These are phyloP conservation scores for Cheilosia scutellata DNA, from an alignment of 2,888 invertebrate genomes.

Conservation along the genomic window DNA sequence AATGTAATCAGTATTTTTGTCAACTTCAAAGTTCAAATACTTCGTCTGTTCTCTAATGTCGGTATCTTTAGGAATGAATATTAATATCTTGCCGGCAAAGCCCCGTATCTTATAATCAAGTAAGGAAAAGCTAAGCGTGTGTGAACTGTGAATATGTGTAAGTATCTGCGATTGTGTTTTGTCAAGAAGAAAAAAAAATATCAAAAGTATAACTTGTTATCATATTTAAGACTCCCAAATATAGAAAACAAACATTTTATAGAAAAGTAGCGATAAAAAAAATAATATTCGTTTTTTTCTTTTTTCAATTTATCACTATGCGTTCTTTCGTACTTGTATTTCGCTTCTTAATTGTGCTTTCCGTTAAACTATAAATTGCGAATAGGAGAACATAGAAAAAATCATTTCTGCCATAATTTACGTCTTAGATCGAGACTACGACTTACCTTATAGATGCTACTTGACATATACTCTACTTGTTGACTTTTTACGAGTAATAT, in stretches of 20 bases:
- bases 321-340: background rate
- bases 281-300: background rate
- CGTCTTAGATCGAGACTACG: background rate
- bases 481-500: constrained; percentile 29
- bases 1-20: background rate
- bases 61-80: background rate
- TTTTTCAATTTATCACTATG: background rate
- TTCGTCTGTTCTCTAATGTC: background rate
- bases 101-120: too few relatives aligned
- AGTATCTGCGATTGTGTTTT: constrained; percentile 3
- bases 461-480: constrained; percentile 10
- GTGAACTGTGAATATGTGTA: background rate
- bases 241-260: background rate
- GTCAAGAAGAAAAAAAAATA: background rate
- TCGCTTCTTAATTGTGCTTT: background rate
- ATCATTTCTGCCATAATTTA: constrained; percentile 11
- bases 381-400: background rate
- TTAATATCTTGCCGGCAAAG: background rate
- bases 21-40: background rate
- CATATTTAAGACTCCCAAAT: background rate
- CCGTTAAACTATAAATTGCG: background rate
- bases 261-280: constrained; percentile 6
- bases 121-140: too few relatives aligned
- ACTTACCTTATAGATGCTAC: constrained; percentile 43
- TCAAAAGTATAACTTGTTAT: constrained; percentile 10